phyloP scores from a whole-genome alignment of 2,797 vertebrate species.

The Rallus crepitans region DNA sequence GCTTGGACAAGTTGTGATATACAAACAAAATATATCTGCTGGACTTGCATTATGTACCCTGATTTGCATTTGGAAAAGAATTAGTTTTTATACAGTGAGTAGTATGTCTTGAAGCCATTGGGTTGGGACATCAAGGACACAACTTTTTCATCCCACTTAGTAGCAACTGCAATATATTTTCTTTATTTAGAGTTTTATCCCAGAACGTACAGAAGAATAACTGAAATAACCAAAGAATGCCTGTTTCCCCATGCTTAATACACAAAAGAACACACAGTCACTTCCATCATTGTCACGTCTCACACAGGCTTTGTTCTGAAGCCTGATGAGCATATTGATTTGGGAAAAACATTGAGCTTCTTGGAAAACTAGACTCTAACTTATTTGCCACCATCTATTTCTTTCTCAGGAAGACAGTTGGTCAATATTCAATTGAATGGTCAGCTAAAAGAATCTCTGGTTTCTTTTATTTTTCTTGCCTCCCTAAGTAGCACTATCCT shows the following conservation, averaged over 20 bases:
- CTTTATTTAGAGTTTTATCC: neutral
- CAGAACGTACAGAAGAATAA: slow-evolving; percentile 28
- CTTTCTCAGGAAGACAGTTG: slow-evolving; percentile 82
- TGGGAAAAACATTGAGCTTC: slow-evolving; percentile 82
- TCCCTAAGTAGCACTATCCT: slow-evolving; percentile 62
- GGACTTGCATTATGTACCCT: neutral
- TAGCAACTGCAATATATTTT: neutral
- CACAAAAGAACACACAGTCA: slow-evolving; percentile 77
- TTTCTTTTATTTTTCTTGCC: slow-evolving; percentile 71
- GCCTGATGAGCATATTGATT: slow-evolving; percentile 84
- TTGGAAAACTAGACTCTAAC: slow-evolving; percentile 84
- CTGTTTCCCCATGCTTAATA: slow-evolving; percentile 72
- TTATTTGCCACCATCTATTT: slow-evolving; percentile 83
- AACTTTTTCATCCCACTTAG: neutral
- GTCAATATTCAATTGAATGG: slow-evolving; percentile 82
- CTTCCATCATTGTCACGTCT: slow-evolving; percentile 80
- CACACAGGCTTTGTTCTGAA: slow-evolving; percentile 81
- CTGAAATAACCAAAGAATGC: slow-evolving; percentile 54
- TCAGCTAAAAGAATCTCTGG: slow-evolving; percentile 77
- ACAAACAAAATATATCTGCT: neutral
- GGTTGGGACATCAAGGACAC: neutral
- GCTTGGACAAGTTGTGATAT: neutral
- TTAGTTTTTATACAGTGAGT: neutral
- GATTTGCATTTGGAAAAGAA: neutral
- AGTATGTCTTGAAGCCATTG: neutral